Conservation (phyloP, 2,113 vertebrate species). For the Melanerpes aurifrons region DNA sequence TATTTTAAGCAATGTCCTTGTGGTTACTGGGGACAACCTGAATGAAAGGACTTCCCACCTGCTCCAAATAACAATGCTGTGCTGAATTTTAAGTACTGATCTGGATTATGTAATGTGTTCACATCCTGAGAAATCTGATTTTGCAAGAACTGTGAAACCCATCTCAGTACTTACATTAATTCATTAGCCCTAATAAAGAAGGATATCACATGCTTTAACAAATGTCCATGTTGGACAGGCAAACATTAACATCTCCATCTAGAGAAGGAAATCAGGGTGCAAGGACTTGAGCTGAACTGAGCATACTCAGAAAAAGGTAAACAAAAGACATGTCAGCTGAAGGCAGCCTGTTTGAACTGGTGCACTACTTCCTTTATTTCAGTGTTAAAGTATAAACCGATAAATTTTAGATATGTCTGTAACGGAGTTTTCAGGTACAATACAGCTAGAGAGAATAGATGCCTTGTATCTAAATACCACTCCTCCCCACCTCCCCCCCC, state of each 20-base stretch:
- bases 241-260: not conserved
- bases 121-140: not conserved
- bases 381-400: not conserved
- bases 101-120: accelerated
- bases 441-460: not conserved
- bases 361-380: not conserved
- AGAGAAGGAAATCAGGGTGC: not conserved
- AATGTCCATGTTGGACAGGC: not conserved
- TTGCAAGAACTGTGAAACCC: not conserved
- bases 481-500: no score
- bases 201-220: not conserved
- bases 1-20: not conserved
- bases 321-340: not conserved
- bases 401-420: not conserved
- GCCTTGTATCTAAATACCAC: not conserved
- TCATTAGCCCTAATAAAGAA: not conserved
- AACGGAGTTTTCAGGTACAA: not conserved
- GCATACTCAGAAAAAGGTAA: not conserved
- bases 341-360: not conserved
- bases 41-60: not conserved
- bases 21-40: not conserved
- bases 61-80: not conserved
- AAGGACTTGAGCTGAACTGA: not conserved
- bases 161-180: not conserved
- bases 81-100: not conserved